Evolutionary conservation across 1,140 invertebrate species (phyloP).

Genomic region (Drosophila guanche): DNA sequence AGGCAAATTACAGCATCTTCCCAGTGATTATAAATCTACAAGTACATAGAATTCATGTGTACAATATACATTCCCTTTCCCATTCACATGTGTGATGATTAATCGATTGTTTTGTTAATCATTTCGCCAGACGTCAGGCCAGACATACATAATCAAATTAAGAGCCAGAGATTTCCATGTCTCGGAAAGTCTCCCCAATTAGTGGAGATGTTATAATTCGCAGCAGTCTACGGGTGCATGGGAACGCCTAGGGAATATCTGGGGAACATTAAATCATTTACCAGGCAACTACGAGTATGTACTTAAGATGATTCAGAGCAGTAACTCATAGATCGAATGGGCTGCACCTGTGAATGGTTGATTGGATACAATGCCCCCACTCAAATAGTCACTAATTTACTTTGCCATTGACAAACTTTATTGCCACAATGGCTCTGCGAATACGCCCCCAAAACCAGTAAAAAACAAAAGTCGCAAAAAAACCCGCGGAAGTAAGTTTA

Average conservation of each 20-base stretch:
- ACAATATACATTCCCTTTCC: no score
- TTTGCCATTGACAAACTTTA: slow-evolving; percentile 39
- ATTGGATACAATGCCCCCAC: not conserved
- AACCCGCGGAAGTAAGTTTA: slow-evolving; percentile 67
- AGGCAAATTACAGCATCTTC: no score
- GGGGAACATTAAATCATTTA: slow-evolving; percentile 9
- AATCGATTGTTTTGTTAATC: slow-evolving; percentile 2
- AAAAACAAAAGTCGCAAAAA: slow-evolving; percentile 26
- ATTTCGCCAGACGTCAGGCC: slow-evolving; percentile 25
- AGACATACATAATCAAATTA: slow-evolving; percentile 38
- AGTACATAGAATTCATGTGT: no score
- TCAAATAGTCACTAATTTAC: slow-evolving; percentile 25
- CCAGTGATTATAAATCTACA: no score
- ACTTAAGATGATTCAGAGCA: slow-evolving; percentile 26
- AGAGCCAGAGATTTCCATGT: slow-evolving; percentile 45
- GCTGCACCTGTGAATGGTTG: slow-evolving; percentile 11
- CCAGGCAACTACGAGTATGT: not conserved
- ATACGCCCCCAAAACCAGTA: slow-evolving; percentile 25
- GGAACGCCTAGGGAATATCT: slow-evolving; percentile 10
- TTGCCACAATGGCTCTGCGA: slow-evolving; percentile 12
- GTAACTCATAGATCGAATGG: not conserved
- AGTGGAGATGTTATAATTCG: slow-evolving; percentile 51
- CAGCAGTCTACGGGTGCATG: slow-evolving; percentile 4
- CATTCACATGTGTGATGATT: not conserved
- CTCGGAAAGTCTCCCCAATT: slow-evolving; percentile 42